Base-by-base conservation (phyloP, 2,888 invertebrate genomes). In the Alviniconcha strummeri region DNA sequence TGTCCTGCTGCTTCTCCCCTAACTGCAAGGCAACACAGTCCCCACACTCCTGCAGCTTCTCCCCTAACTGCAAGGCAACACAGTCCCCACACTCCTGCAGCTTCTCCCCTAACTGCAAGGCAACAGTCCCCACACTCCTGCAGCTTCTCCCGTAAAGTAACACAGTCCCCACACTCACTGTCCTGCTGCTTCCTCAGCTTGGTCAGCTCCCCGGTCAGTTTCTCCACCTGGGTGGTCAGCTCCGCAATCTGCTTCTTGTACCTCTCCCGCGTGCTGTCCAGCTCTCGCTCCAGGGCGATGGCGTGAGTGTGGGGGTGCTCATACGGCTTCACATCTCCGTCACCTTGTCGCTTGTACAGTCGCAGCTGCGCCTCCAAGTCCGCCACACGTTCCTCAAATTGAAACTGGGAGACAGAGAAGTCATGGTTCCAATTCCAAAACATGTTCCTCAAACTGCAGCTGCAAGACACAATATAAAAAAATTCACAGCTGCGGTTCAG, bases 331-430 rank as follows among this genome's bases (percentile, higher is more conserved):
- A 60, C 54, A 67, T 85, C 82, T 0, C 64, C 77, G 71, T 81
- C 84, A 6, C 67, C 80, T 55, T 60, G 57, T 54, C 88, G 88
- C 17, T 88, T 87, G 84, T 90, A 91, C 56, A 88, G 88, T 69
- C 89, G 85, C 84, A 92, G 79, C 88, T 91, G 91, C 7, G 85
- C 80, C 85, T 93, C 93, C 71, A 93, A 84, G 80, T 92, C 90
- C 57, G 89, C 86, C 75, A 93, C 91, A 60, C 92, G 88, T 36
- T 92, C 92, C 81, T 93, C 93, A 89, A 90, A 93, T 86, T 93
- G 91, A 72, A 91, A 81, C 93, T 93, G 85, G 13, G 17, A 15
- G 19, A 1, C 64, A 79, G 5, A 60, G 36, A 36, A 17, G 17
- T 36, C n/a, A 36, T 36, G 36, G 36, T 36, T 36, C 36, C 36